Evolutionary conservation across 2,113 vertebrate species (phyloP).

Genomic region (Chaetura pelagica): DNA sequence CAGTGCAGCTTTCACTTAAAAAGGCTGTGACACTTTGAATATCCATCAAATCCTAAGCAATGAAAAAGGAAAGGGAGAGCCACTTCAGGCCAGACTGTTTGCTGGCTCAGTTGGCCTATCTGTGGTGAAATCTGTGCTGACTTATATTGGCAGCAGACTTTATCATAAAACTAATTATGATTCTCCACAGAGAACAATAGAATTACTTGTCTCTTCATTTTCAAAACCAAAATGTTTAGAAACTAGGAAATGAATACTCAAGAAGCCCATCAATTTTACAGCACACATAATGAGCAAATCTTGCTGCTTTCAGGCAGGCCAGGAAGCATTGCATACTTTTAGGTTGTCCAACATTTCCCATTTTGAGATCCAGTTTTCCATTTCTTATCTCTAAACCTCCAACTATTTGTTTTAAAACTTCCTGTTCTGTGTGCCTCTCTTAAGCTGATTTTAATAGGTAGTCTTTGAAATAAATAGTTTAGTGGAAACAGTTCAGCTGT

Average conservation of each 20-base stretch:
- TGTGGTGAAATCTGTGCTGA: neutral
- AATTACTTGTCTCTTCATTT: neutral
- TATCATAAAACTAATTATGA: neutral
- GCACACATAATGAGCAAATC: neutral
- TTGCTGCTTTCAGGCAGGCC: neutral
- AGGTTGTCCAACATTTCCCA: neutral
- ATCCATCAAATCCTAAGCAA: neutral
- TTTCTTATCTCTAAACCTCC: constrained; percentile 19
- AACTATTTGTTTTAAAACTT: constrained; percentile 35
- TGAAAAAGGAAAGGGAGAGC: neutral
- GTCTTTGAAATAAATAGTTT: neutral
- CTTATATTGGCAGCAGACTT: neutral
- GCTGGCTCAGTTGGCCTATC: neutral
- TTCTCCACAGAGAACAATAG: constrained; percentile 3
- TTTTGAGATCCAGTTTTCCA: constrained; percentile 12
- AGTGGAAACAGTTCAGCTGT: neutral
- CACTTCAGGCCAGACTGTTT: neutral
- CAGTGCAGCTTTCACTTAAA: neutral
- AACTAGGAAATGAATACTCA: constrained; percentile 4
- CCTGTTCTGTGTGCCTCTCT: neutral
- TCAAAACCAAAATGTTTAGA: constrained; percentile 28
- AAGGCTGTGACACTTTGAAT: neutral
- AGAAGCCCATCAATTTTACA: neutral
- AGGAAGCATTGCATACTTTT: constrained; percentile 15
- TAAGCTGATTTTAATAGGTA: neutral